Evolutionary conservation across 2,113 vertebrate genomes (phyloP), one percentile per base, ranked within the genome.

Genomic region (Cololabis saira): DNA sequence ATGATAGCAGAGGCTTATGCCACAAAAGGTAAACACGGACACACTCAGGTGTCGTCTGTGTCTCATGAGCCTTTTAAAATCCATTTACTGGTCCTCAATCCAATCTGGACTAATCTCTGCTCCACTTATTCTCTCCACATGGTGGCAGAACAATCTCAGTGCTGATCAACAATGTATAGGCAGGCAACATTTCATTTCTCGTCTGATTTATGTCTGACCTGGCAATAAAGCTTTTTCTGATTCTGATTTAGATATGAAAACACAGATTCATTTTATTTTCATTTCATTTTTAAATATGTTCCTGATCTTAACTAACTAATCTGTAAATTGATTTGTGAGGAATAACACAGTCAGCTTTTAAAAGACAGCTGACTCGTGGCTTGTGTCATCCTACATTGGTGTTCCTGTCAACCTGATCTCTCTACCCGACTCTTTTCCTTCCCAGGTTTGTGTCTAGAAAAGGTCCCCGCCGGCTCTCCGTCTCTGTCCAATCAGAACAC

Each of bases 1-100:
- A 95, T 99, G 94, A 95, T 98, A 17, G 98, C 98, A 0, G 98
- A 99, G 84, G 96, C 96, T 0, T 96, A 94, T 18, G 95, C 98
- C 21, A 98, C 96, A 50, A 98, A 96, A 96, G 98, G 98, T 98
- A 81, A 3, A 18, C 52, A 33, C 24, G n/a, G 14, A 50, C 37
- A 22, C 53, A 53, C 56, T 0, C 43, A 15, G 12, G 22, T 16
- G 1, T 56, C 22, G 17, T 61, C 18, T 27, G 30, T 67, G 40
- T 53, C 45, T 48, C 14, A 3, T 15, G 8, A 11, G 43, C 22
- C 70, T 17, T 9, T 52, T 54, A 37, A 43, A 2, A 3, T 47
- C 8, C 45, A 15, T 4, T 52, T 55, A 16, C 22, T 18, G 12
- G 6, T 40, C 49, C 24, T 57, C 1, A 27, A 3, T 45, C 42